Conservation (phyloP, 2,797 vertebrate species). For the Tiaroga cobitis region DNA sequence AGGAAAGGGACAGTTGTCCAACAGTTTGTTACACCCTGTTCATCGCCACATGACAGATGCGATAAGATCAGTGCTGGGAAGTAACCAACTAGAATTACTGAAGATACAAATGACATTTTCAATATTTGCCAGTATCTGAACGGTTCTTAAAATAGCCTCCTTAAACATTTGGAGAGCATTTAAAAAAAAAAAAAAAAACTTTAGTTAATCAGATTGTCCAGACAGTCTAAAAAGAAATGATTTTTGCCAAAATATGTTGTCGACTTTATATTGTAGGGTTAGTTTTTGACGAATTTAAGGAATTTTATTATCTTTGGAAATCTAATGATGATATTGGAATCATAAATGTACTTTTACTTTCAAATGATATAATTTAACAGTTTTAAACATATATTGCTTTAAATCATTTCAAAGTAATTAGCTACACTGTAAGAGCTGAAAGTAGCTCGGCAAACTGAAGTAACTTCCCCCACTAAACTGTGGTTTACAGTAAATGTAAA, state of each 20-base stretch:
- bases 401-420: background rate
- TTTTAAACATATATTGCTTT: background rate
- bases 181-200: no score
- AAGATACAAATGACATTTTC: background rate
- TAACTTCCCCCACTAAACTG: background rate
- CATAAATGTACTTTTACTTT: background rate
- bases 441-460: background rate
- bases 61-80: background rate
- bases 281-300: background rate
- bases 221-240: background rate
- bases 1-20: background rate
- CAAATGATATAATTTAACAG: background rate
- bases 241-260: background rate
- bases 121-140: background rate
- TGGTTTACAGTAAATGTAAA: conserved; percentile 3
- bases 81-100: background rate
- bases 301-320: background rate
- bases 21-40: background rate
- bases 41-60: background rate
- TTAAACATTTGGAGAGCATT: background rate
- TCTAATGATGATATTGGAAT: background rate
- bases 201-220: background rate
- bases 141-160: background rate
- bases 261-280: background rate
- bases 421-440: background rate